Conservation (phyloP, 2,113 vertebrate genomes). For the Galeopterus variegatus region DNA sequence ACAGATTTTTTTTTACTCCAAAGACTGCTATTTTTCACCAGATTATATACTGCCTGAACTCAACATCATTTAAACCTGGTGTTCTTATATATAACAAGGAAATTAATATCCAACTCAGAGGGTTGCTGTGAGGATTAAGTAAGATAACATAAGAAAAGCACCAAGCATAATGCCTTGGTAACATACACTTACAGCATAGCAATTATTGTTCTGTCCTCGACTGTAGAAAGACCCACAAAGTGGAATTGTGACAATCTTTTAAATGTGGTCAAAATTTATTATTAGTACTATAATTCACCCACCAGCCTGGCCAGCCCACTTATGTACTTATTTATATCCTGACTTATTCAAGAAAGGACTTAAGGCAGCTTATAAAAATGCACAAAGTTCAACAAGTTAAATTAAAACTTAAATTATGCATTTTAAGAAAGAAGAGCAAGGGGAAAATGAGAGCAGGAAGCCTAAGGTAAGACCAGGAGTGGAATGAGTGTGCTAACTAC, state of each 20-base stretch:
- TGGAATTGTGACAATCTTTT: not conserved
- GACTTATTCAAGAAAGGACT: not conserved
- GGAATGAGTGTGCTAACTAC: not conserved
- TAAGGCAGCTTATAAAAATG: not conserved
- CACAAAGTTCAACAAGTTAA: not conserved
- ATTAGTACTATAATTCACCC: not conserved
- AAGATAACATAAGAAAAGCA: not conserved
- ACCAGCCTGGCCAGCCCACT: not conserved
- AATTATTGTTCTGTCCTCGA: not conserved
- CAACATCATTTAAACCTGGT: not conserved
- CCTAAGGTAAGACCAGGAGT: not conserved
- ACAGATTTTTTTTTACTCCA: not conserved
- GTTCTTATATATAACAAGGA: not conserved
- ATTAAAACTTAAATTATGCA: constrained; percentile 4
- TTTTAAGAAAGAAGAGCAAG: not conserved
- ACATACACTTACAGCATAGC: not conserved
- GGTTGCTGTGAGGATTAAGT: not conserved
- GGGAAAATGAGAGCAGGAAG: not conserved
- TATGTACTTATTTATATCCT: not conserved
- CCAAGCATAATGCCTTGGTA: not conserved
- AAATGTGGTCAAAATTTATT: not conserved
- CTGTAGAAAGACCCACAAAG: not conserved
- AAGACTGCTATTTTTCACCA: not conserved
- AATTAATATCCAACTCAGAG: not conserved
- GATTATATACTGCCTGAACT: not conserved